A percentile compares a stretch with the other conserved stretches of the same genome.
Evolutionary conservation across 2,888 invertebrate genomes (phyloP).

Genomic region (Leucophenga montana): DNA sequence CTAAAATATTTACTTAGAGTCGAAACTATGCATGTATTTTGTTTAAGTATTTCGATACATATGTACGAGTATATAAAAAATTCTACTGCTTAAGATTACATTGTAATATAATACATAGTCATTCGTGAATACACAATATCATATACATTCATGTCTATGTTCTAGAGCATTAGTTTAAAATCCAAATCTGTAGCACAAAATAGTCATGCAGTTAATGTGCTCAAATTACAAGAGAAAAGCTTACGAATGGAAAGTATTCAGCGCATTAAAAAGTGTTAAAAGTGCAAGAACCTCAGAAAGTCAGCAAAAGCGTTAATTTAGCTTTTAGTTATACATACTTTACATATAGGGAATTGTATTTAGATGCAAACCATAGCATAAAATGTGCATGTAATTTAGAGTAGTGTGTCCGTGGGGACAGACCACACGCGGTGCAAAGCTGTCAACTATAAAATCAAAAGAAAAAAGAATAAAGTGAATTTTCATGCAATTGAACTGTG

Average conservation of each 20-base stretch:
- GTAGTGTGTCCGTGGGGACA: not conserved
- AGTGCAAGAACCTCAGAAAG: slow-evolving; percentile 21
- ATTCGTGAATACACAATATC: no score
- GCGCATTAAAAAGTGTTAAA: slow-evolving; percentile 15
- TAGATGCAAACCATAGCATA: no score
- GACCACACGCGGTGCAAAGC: slow-evolving; percentile 5
- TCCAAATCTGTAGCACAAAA: no score
- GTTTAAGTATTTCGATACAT: no score
- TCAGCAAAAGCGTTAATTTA: not conserved
- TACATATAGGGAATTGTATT: not conserved
- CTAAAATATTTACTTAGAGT: no score
- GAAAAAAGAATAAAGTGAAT: not conserved
- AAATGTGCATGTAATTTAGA: not conserved
- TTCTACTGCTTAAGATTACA: no score
- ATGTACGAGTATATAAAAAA: no score
- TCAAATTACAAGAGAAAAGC: slow-evolving; percentile 1
- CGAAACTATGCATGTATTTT: no score
- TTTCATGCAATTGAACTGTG: slow-evolving; percentile 12
- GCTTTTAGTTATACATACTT: not conserved
- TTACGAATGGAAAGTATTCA: not conserved
- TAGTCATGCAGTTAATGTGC: no score
- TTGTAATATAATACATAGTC: no score
- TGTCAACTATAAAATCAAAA: not conserved
- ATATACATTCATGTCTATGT: no score
- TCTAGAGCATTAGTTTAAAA: no score